Evolutionary conservation across 2,797 vertebrate genomes (phyloP), one percentile per base, ranked within the genome.

Genomic region (Mormyrus hasselquistii): DNA sequence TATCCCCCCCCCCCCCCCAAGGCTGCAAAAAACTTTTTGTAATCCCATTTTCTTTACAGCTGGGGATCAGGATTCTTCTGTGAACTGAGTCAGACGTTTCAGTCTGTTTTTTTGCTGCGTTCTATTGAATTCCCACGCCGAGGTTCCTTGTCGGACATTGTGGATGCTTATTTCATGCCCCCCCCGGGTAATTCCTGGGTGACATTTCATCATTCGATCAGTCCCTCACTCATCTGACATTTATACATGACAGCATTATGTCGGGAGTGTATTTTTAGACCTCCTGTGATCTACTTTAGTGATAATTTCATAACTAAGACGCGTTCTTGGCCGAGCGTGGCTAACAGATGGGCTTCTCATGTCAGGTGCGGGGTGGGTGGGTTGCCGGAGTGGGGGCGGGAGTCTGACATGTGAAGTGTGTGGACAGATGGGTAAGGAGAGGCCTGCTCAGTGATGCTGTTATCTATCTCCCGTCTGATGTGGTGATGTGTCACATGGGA

Each of bases 281-380:
- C 57, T 87, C 44, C 25, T 41, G 52, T 86, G 47, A 49, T 87
- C 65, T 88, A 88, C 65, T 88, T 69, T 41, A 79, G 88, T 4
- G 12, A 88, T 44, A 76, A 76, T 88, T 79, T 88, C 47, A 52
- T 82, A 79, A 50, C 65, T 53, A 76, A 65, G 86, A 87, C 41
- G 59, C 73, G 83, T 88, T 92, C 88, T 90, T 91, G 91, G 91
- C 89, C 88, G 87, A 83, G 84, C 55, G 53, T 87, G 41, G 73
- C 84, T 41, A 88, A 91, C 91, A 92, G 91, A 91, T 91, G 91
- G 91, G 91, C 88, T 89, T 83, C 88, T 86, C 22, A 88, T 91
- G 90, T 89, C 91, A 90, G 90, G 90, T 90, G 90, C 50, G 59
- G 87, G 84, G 88, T 69, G 87, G 88, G 86, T 79, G 49, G 47